Conservation (phyloP, 2,797 vertebrate species). For the Melopsittacus undulatus region DNA sequence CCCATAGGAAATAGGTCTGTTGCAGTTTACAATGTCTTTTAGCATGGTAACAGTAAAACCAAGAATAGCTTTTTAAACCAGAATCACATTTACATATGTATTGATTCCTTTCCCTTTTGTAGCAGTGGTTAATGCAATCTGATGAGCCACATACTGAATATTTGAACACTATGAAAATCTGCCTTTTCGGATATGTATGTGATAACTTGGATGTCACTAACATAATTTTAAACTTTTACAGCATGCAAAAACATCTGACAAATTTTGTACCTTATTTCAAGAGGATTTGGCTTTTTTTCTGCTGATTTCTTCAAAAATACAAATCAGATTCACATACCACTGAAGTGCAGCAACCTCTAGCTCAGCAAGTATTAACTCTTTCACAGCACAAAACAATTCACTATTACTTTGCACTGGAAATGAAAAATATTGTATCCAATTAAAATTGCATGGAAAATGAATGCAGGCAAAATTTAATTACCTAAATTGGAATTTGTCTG, state of each 20-base stretch:
- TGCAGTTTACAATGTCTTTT: constrained; percentile 44
- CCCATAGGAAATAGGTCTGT: neutral
- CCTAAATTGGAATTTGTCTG: constrained; percentile 38
- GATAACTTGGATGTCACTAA: constrained; percentile 7
- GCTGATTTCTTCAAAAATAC: neutral
- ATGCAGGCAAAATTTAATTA: constrained; percentile 52
- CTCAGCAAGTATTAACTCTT: neutral
- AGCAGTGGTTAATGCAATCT: constrained; percentile 59
- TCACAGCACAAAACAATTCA: neutral
- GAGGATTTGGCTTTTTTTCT: constrained; percentile 8
- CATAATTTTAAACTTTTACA: constrained; percentile 14
- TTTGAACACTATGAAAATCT: neutral
- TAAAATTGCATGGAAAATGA: constrained; percentile 53
- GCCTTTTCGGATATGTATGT: neutral
- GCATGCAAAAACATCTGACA: constrained; percentile 31
- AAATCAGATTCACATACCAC: neutral
- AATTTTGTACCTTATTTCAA: constrained; percentile 50
- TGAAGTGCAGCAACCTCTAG: neutral
- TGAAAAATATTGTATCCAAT: constrained; percentile 22
- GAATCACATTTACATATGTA: constrained; percentile 58
- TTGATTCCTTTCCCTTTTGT: constrained; percentile 65
- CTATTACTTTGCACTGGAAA: neutral
- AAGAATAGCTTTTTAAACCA: constrained; percentile 56
- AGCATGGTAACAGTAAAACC: constrained; percentile 51
- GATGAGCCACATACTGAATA: constrained; percentile 18